These are phyloP conservation scores for Ochlodes sylvanus DNA, from an alignment of 2,888 invertebrate species.

Conservation along the genomic window DNA sequence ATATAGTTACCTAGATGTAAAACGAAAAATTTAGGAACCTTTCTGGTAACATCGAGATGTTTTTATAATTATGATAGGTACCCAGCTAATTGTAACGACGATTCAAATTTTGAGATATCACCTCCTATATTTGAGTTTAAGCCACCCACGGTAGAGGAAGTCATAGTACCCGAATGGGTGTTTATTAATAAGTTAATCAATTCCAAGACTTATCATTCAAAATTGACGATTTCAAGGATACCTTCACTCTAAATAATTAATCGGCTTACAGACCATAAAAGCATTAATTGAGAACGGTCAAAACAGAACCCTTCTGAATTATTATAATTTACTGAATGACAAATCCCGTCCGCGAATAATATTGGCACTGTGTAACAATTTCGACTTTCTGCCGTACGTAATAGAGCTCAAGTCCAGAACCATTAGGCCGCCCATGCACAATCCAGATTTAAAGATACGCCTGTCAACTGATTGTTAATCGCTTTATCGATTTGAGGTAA, in stretches of 20 bases:
- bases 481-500: constrained; percentile 36
- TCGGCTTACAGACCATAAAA: constrained; percentile 59
- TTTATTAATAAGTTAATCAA: background rate
- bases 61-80: too few species aligned
- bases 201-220: constrained; percentile 20
- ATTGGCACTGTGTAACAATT: constrained; percentile 15
- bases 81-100: too few species aligned
- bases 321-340: constrained; percentile 65
- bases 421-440: constrained; percentile 39
- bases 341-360: constrained; percentile 60
- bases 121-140: too few species aligned
- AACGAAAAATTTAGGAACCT: too few species aligned
- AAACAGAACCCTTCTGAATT: constrained; percentile 58
- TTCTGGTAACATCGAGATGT: too few species aligned
- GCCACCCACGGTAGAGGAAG: too few species aligned
- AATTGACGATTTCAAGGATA: constrained; percentile 26
- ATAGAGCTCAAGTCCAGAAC: constrained; percentile 6
- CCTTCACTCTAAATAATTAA: constrained; percentile 55
- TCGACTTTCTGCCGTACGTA: constrained; percentile 28
- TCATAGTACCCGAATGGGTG: too few species aligned
- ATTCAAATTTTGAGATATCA: too few species aligned
- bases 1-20: too few species aligned
- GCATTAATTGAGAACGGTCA: constrained; percentile 67
- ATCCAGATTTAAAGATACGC: constrained; percentile 41
- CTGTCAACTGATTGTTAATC: constrained; percentile 42